Conservation (phyloP, 2,113 vertebrate genomes). For the Apaloderma vittatum region DNA sequence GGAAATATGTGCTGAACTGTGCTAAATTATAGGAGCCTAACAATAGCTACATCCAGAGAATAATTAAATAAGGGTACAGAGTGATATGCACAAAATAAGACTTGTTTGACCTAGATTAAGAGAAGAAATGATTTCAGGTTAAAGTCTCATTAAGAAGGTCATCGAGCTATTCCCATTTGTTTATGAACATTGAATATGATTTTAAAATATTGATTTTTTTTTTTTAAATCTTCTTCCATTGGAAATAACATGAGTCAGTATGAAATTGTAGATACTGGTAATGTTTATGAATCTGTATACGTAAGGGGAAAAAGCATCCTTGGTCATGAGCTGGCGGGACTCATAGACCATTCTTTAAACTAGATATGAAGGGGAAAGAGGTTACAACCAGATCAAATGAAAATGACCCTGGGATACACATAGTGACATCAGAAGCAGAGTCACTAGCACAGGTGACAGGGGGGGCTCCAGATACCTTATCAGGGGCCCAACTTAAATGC, state of each 20-base stretch:
- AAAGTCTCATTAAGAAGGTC: neutral
- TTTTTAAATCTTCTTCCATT: neutral
- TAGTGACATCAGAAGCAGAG: too few species aligned
- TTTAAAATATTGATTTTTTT: neutral
- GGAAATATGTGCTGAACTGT: constrained; percentile 35
- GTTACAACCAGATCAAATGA: too few species aligned
- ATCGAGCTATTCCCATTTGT: neutral
- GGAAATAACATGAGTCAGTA: neutral
- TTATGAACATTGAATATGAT: neutral
- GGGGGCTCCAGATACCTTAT: too few species aligned
- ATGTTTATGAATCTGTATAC: neutral
- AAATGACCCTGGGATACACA: too few species aligned
- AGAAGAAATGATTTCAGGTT: neutral
- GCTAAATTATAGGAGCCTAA: constrained; percentile 25
- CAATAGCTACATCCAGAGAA: constrained; percentile 15
- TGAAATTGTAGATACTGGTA: neutral
- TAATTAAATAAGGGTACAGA: constrained; percentile 17
- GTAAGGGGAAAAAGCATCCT: too few species aligned
- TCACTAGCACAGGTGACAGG: too few species aligned
- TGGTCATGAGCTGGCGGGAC: too few species aligned
- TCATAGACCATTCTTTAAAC: too few species aligned
- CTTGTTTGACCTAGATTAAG: constrained; percentile 3
- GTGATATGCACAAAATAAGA: neutral
- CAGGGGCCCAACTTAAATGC: too few species aligned
- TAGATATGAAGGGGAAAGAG: too few species aligned